Evolutionary conservation across 2,888 invertebrate species (phyloP).

Genomic region (Bruchidius siliquastri): DNA sequence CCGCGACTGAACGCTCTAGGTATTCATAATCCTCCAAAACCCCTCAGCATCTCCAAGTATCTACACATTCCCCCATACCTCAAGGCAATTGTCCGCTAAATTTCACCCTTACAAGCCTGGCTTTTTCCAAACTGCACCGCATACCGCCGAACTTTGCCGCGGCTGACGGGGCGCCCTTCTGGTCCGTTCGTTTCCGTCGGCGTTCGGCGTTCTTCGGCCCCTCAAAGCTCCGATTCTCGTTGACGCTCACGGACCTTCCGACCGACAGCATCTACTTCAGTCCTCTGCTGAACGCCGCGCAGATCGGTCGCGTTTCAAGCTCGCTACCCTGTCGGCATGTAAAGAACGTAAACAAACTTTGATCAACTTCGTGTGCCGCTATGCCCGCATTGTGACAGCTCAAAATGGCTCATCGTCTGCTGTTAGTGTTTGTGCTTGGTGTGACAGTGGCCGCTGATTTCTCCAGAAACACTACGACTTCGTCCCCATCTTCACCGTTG

Average conservation of each 20-base stretch:
- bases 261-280: conserved; percentile 39
- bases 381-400: neutral
- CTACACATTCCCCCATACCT: neutral
- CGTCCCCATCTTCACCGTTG: conserved; percentile 44
- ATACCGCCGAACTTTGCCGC: neutral
- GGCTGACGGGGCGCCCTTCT: conserved; percentile 15
- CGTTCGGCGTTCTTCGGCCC: conserved; percentile 10
- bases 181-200: conserved; percentile 16
- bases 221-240: neutral
- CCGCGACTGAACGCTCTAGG: no score
- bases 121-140: neutral
- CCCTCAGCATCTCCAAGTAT: neutral
- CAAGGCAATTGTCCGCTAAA: conserved; percentile 15
- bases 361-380: neutral
- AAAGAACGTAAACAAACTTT: neutral
- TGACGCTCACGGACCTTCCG: conserved; percentile 22
- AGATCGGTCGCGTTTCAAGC: conserved; percentile 18
- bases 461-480: neutral
- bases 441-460: neutral
- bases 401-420: conserved; percentile 23
- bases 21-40: neutral
- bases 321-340: neutral
- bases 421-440: conserved; percentile 14
- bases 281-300: conserved; percentile 31
- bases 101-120: conserved; percentile 27